Base-by-base conservation (phyloP, 2,888 invertebrate species). In the Athrips mouffetella region DNA sequence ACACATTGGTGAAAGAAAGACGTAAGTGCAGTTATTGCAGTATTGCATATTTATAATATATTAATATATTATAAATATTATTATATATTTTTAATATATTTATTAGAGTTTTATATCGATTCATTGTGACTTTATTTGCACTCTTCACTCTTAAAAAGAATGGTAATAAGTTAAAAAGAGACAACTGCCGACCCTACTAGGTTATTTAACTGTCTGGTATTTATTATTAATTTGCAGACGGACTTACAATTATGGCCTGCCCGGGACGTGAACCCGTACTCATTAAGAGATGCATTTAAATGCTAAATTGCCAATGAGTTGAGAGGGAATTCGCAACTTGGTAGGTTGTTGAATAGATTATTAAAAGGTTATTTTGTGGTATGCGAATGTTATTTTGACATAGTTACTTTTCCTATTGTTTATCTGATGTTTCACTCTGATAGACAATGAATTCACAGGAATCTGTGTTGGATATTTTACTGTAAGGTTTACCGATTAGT, bases 271-370 rank as follows among this genome's bases (percentile, higher is more conserved):
- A 16, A 41, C 27, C 10, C 16, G 16, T 16, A 27, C 41, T 41
- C 41, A 41, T 41, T 41, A 41, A 21, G 8, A 25, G 2, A 7
- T 7, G 16, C 41, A 41, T 41, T 41, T 25, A 41, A 41, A 41
- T 41, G 41, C 25, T 41, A 41, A 41, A 41, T 27, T 25, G 13
- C 41, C 10, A 4, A 5, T 7, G 15, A 7, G 15, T n/a, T n/a
- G 41, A 10, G 7, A 23, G 39, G 3, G 13, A 27, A 41, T 41
- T 41, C 41, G 31, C 31, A 15, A 31, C 31, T 15, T 15, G 13
- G 31, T 13, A 2, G 31, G 15, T 6, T 31, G n/a, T 31, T 13
- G 15, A 31, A 31, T 31, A 15, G 15, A 31, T 31, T 31, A 11
- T n/a, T 31, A 15, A 31, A 31, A n/a, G n/a, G n/a, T n/a, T n/a